Conservation (phyloP, 2,113 vertebrate species). For the Copsychus sechellarum region DNA sequence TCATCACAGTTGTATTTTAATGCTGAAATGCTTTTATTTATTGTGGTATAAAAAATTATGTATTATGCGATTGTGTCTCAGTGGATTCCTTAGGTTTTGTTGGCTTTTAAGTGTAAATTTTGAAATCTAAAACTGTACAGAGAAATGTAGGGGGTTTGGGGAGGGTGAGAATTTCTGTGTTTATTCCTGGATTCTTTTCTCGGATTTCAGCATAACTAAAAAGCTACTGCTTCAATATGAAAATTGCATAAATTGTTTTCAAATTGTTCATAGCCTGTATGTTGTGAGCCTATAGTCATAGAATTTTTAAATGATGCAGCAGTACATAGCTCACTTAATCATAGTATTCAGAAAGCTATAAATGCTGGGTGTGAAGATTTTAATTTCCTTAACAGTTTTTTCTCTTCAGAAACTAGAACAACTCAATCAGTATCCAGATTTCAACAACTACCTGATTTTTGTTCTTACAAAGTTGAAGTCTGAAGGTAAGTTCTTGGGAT, state of each 20-base stretch:
- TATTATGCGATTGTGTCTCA: neutral
- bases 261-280: neutral
- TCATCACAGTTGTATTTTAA: neutral
- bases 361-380: neutral
- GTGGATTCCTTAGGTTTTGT: neutral
- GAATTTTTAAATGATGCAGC: neutral
- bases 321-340: neutral
- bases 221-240: neutral
- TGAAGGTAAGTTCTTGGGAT: constrained; percentile 84
- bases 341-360: neutral
- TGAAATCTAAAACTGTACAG: neutral
- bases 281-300: neutral
- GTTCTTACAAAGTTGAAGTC: constrained; percentile 95
- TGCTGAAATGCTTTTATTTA: neutral
- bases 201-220: neutral
- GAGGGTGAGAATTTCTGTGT: neutral
- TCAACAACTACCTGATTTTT: constrained; percentile 98
- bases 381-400: constrained; percentile 79
- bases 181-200: neutral
- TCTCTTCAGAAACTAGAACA: constrained; percentile 91
- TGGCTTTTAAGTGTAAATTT: neutral
- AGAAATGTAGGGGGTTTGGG: neutral
- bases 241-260: neutral
- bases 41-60: neutral
- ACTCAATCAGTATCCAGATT: constrained; percentile 96